A percentile compares a stretch with the other conserved stretches of the same genome.
Evolutionary conservation across 2,113 vertebrate species (phyloP).

Genomic region (Scartelaos histophorus): DNA sequence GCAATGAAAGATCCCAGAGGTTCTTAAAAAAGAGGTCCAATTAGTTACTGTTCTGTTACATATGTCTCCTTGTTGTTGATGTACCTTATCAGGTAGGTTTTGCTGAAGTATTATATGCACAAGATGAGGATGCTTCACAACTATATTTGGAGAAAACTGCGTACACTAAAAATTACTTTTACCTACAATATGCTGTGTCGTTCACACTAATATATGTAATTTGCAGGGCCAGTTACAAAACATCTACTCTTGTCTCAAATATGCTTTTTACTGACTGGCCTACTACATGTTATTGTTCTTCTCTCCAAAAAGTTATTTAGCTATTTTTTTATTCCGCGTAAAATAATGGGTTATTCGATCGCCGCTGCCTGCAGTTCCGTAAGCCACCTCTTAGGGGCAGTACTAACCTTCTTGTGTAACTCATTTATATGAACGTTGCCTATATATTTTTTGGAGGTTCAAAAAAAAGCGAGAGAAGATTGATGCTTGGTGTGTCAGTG

Average conservation of each 20-base stretch:
- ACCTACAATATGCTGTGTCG: background rate
- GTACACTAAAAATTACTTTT: background rate
- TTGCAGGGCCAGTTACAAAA: background rate
- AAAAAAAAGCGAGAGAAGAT: conserved; percentile 66
- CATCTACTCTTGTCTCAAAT: background rate
- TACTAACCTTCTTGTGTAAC: conserved; percentile 52
- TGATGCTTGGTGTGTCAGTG: conserved; percentile 75
- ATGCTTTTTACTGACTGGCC: background rate
- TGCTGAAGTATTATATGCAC: background rate
- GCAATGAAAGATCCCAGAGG: background rate
- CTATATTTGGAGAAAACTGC: too few relatives aligned
- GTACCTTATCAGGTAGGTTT: background rate
- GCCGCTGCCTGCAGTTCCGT: background rate
- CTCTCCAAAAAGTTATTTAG: background rate
- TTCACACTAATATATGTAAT: background rate
- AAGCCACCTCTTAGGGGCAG: conserved; percentile 64
- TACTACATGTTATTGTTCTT: background rate
- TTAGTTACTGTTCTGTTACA: too few relatives aligned
- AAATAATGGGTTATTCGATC: background rate
- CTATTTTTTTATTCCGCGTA: background rate
- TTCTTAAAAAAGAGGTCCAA: background rate
- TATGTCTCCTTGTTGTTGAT: background rate
- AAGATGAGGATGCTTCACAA: too few relatives aligned
- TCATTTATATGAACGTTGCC: conserved; percentile 20
- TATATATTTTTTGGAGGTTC: conserved; percentile 58